Percentiles rank a stretch among this genome's conserved stretches.
These are phyloP conservation scores for Dendrocincla fuliginosa DNA, from an alignment of 2,797 vertebrate genomes.

Conservation along the genomic window DNA sequence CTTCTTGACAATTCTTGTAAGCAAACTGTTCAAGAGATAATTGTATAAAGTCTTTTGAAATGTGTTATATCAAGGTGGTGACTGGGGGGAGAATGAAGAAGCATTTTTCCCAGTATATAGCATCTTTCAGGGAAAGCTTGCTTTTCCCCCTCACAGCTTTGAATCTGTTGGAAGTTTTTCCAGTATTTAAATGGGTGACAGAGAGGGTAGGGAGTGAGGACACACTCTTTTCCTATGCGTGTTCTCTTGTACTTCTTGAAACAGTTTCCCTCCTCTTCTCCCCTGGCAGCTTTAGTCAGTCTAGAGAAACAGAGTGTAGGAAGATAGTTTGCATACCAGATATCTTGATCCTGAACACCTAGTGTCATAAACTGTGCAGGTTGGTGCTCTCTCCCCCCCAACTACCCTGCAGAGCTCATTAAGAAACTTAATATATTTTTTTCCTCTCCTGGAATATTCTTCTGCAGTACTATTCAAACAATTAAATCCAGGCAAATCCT, in stretches of 20 bases:
- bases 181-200: background rate
- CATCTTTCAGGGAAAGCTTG: background rate
- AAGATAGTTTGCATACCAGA: background rate
- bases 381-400: background rate
- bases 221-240: background rate
- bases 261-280: background rate
- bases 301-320: background rate
- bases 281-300: background rate
- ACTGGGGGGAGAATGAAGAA: background rate
- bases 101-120: background rate
- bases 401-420: background rate
- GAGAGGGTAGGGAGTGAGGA: background rate
- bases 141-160: background rate
- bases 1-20: slow-evolving; percentile 46
- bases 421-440: background rate
- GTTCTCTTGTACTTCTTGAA: background rate
- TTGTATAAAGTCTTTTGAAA: slow-evolving; percentile 43
- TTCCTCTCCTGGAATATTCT: background rate
- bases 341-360: background rate
- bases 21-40: slow-evolving; percentile 19
- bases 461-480: background rate
- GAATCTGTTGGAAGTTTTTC: background rate
- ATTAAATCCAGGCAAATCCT: background rate
- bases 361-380: background rate
- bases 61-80: background rate